Evolutionary conservation across 2,113 vertebrate genomes (phyloP).

Genomic region (Dunckerocampus dactyliophorus): DNA sequence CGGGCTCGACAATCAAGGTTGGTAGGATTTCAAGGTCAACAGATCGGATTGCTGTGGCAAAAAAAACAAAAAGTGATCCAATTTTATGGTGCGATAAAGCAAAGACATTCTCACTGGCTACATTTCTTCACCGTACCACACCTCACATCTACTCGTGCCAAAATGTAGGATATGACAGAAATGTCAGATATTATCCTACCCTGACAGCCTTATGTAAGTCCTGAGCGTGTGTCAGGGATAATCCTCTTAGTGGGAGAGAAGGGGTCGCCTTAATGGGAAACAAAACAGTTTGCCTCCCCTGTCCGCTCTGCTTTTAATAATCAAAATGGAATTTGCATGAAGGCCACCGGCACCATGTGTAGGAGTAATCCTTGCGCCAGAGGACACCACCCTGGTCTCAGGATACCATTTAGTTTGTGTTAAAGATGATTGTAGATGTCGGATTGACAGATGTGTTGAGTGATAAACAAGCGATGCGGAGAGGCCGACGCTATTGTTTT

Average conservation of each 20-base stretch:
- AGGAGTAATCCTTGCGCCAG: conserved; percentile 45
- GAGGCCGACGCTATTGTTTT: neutral
- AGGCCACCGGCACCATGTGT: conserved; percentile 10
- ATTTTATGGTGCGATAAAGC: neutral
- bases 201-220: conserved; percentile 57
- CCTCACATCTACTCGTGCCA: conserved; percentile 10
- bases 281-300: conserved; percentile 55
- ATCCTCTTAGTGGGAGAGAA: conserved; percentile 61
- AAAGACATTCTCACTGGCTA: neutral
- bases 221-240: conserved; percentile 48
- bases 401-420: conserved; percentile 38
- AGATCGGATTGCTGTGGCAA: neutral
- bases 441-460: conserved; percentile 35
- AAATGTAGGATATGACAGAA: conserved; percentile 53
- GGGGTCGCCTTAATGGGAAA: conserved; percentile 46
- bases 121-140: neutral
- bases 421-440: conserved; percentile 14
- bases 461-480: neutral
- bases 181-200: conserved; percentile 57
- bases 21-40: neutral
- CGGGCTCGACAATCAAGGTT: neutral
- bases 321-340: conserved; percentile 52
- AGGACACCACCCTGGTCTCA: conserved; percentile 42
- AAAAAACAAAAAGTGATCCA: no score
- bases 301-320: conserved; percentile 57